A percentile compares a stretch with the other conserved stretches of the same genome.
Evolutionary conservation across 1,140 invertebrate genomes (phyloP).

Genomic region (Drosophila triauraria): DNA sequence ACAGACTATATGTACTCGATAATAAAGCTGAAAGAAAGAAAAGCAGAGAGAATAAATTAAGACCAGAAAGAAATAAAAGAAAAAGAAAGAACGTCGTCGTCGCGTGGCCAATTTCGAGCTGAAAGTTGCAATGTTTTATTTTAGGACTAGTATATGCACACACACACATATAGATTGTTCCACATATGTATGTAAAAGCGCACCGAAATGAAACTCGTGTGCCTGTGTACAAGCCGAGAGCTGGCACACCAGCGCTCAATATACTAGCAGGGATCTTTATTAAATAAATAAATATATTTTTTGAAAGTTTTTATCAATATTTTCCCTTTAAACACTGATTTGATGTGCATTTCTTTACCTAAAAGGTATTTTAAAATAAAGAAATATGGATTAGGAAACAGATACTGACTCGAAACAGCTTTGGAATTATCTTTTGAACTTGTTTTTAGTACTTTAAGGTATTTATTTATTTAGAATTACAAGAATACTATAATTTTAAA

Average conservation of each 20-base stretch:
- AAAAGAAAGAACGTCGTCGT: constrained; percentile 26
- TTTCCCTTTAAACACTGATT: no score
- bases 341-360: no score
- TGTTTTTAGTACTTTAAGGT: no score
- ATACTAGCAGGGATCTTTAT: background rate
- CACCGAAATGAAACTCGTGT: constrained; percentile 26
- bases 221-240: background rate
- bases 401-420: no score
- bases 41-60: background rate
- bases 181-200: constrained; percentile 45
- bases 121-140: constrained; percentile 78
- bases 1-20: constrained; percentile 4
- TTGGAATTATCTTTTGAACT: no score
- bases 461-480: no score
- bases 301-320: no score
- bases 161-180: constrained; percentile 30
- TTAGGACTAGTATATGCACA: constrained; percentile 54
- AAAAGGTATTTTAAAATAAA: no score
- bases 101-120: constrained; percentile 51
- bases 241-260: background rate
- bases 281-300: no score
- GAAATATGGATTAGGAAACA: no score
- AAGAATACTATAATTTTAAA: no score
- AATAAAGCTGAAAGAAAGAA: constrained; percentile 10
- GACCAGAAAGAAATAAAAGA: constrained; percentile 4